Percentiles rank a stretch among this genome's conserved stretches.
These are phyloP conservation scores for Stomatorhinus ivindoensis DNA, from an alignment of 2,113 vertebrate species.

Conservation along the genomic window DNA sequence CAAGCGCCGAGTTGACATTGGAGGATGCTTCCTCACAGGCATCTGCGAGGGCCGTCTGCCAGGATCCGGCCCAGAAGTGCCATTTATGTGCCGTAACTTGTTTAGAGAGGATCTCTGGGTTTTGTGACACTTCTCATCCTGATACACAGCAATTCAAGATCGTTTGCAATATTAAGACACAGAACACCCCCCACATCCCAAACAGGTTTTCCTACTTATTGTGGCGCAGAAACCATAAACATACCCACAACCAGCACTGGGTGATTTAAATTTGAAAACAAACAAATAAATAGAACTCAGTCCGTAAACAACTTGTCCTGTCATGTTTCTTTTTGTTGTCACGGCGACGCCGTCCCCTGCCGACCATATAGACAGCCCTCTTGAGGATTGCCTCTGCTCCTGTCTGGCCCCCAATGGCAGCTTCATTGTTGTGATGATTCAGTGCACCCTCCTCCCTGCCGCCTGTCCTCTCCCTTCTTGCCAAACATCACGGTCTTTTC, in stretches of 20 bases:
- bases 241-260: constrained; percentile 1
- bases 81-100: constrained; percentile 47
- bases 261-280: constrained; percentile 11
- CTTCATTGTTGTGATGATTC: neutral
- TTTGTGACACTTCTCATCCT: constrained; percentile 40
- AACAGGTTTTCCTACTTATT: neutral
- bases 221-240: neutral
- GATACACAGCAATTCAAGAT: constrained; percentile 22
- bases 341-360: neutral
- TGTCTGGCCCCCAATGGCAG: neutral
- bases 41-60: constrained; percentile 41
- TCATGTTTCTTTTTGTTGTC: neutral
- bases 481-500: neutral
- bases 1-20: constrained; percentile 59
- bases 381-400: neutral
- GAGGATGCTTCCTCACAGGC: constrained; percentile 47
- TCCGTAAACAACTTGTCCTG: neutral
- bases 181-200: neutral
- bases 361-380: neutral
- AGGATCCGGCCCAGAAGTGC: constrained; percentile 49
- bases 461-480: neutral
- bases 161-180: neutral
- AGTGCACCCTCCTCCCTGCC: neutral
- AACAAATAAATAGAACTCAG: neutral
- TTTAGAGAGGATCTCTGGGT: constrained; percentile 41